These are phyloP conservation scores for Morpho achilles DNA, from an alignment of 2,888 invertebrate species.

Conservation along the genomic window DNA sequence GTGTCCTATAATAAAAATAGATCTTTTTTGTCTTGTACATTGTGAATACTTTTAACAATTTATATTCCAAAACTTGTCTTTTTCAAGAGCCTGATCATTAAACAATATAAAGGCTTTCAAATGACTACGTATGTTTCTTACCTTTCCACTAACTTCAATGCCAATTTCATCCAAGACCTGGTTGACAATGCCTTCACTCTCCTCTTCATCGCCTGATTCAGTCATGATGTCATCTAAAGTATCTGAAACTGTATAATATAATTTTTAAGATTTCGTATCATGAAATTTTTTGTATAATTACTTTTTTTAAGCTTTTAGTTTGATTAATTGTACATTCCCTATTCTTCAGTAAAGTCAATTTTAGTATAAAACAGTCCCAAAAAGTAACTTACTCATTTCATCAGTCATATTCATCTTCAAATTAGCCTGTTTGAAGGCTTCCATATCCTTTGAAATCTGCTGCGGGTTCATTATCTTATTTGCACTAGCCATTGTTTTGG, in stretches of 20 bases:
- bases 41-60: too few species aligned
- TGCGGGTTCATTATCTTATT: conserved; percentile 93
- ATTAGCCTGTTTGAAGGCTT: conserved; percentile 90
- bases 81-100: too few species aligned
- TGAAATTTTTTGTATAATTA: too few species aligned
- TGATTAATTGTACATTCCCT: too few species aligned
- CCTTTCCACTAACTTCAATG: conserved; percentile 95
- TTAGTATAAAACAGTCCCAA: too few species aligned
- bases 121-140: conserved; percentile 42
- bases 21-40: too few species aligned
- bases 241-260: conserved; percentile 84
- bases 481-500: conserved; percentile 93
- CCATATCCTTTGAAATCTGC: conserved; percentile 89
- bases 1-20: background rate
- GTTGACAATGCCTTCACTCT: conserved; percentile 91
- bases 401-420: conserved; percentile 97
- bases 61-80: too few species aligned
- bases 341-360: too few species aligned
- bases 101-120: too few species aligned
- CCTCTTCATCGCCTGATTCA: conserved; percentile 94
- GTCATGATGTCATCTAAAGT: conserved; percentile 92
- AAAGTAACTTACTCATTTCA: conserved; percentile 88
- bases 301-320: too few species aligned
- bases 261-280: too few species aligned
- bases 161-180: conserved; percentile 98